phyloP scores from a whole-genome alignment of 2,113 vertebrate species.

The Nibea coibor region DNA sequence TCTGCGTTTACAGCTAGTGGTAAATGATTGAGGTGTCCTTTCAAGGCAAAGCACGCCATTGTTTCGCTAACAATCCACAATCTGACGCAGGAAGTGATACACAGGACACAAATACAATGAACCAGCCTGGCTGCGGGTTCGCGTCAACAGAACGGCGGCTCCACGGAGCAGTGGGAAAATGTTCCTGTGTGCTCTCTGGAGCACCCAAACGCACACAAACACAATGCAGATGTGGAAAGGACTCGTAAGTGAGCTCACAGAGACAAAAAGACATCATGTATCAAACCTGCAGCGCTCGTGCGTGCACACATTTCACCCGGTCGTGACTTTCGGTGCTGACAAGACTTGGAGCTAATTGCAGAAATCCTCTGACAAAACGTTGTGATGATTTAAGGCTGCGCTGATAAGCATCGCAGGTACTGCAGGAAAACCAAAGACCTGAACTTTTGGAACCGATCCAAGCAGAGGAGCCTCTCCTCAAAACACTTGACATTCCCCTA shows the following conservation, averaged over 20 bases:
- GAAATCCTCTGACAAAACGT: neutral
- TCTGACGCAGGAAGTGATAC: constrained; percentile 78
- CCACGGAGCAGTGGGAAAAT: constrained; percentile 71
- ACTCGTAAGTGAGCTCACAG: neutral
- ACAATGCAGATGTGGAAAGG: constrained; percentile 17
- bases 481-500: constrained; percentile 9
- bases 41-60: constrained; percentile 75
- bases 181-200: constrained; percentile 45
- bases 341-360: neutral
- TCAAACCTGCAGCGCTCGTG: neutral
- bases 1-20: constrained; percentile 55
- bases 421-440: neutral
- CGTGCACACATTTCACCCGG: neutral
- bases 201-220: constrained; percentile 6
- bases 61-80: constrained; percentile 79
- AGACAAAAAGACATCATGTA: neutral
- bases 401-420: constrained; percentile 4
- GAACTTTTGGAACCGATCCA: constrained; percentile 8
- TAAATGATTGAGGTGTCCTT: constrained; percentile 75
- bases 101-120: constrained; percentile 79
- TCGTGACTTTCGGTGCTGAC: neutral
- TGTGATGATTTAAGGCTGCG: constrained; percentile 4
- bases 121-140: constrained; percentile 53
- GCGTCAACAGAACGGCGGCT: constrained; percentile 68
- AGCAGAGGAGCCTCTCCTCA: neutral